phyloP scores from a whole-genome alignment of 1,140 invertebrate genomes.

The Drosophila serrata region DNA sequence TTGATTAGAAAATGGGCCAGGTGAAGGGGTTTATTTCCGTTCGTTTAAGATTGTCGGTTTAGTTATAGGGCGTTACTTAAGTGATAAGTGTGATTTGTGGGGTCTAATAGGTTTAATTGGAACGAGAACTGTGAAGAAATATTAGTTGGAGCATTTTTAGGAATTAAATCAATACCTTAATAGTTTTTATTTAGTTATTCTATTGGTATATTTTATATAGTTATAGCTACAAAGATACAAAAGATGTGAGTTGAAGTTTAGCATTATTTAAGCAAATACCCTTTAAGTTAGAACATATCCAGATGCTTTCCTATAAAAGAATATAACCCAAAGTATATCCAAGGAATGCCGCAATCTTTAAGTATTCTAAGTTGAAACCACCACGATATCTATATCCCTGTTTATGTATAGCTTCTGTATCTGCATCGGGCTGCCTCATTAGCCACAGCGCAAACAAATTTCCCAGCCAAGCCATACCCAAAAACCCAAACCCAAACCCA shows the following conservation, averaged over 20 bases:
- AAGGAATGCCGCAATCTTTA: slow-evolving; percentile 2
- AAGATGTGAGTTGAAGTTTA: too few species aligned
- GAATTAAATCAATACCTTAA: background rate
- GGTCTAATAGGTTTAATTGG: background rate
- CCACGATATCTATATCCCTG: slow-evolving; percentile 10
- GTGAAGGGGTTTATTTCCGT: slow-evolving; percentile 19
- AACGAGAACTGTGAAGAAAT: background rate
- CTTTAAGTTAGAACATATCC: background rate
- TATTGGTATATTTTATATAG: too few species aligned
- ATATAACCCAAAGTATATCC: background rate
- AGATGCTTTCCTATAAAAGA: background rate
- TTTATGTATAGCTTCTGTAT: slow-evolving; percentile 52
- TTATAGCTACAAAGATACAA: too few species aligned
- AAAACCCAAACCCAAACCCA: slow-evolving; percentile 27
- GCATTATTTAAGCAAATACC: too few species aligned
- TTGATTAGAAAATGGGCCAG: slow-evolving; percentile 22
- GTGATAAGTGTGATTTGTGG: slow-evolving; percentile 15
- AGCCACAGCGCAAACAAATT: slow-evolving; percentile 77
- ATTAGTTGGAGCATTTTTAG: background rate
- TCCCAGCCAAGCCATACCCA: slow-evolving; percentile 45
- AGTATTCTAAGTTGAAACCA: background rate
- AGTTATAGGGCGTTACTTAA: slow-evolving; percentile 5
- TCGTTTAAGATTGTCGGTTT: slow-evolving; percentile 18
- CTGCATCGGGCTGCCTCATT: slow-evolving; percentile 73
- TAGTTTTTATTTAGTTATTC: too few species aligned